Evolutionary conservation across 2,797 vertebrate genomes (phyloP).

Genomic region (Erethizon dorsatum): DNA sequence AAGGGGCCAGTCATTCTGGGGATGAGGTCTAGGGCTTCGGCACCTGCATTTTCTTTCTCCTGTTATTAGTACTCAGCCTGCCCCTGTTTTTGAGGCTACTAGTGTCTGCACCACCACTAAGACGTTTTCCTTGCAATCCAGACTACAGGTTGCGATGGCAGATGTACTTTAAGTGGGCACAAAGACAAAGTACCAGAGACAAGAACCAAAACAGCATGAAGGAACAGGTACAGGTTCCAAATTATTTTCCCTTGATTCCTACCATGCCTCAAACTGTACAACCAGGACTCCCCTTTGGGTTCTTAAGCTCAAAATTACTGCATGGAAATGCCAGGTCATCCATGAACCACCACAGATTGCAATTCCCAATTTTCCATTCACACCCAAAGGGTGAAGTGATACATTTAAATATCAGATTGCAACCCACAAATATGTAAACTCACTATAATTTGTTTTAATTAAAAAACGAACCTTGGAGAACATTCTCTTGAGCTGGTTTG

Average conservation of each 20-base stretch:
- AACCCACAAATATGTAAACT: neutral
- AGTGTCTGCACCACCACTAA: neutral
- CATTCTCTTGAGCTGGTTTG: neutral
- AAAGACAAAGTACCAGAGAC: neutral
- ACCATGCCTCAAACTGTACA: too few relatives aligned
- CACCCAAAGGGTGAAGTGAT: neutral
- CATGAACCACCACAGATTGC: neutral
- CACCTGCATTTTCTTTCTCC: neutral
- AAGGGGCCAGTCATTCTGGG: neutral
- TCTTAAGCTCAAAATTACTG: neutral
- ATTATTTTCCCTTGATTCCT: too few relatives aligned
- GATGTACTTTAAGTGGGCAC: neutral
- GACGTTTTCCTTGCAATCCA: neutral
- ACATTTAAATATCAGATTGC: neutral
- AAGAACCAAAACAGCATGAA: neutral
- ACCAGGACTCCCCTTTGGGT: neutral
- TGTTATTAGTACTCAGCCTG: neutral
- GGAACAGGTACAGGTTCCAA: accelerated
- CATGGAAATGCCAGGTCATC: neutral
- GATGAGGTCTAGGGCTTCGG: accelerated
- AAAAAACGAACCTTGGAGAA: neutral
- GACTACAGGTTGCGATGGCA: too few relatives aligned
- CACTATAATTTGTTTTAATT: neutral
- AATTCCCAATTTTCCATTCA: neutral
- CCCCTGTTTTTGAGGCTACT: neutral